These are phyloP conservation scores for Hydrotaea cyrtoneurina DNA, from an alignment of 2,888 invertebrate genomes.

Conservation along the genomic window DNA sequence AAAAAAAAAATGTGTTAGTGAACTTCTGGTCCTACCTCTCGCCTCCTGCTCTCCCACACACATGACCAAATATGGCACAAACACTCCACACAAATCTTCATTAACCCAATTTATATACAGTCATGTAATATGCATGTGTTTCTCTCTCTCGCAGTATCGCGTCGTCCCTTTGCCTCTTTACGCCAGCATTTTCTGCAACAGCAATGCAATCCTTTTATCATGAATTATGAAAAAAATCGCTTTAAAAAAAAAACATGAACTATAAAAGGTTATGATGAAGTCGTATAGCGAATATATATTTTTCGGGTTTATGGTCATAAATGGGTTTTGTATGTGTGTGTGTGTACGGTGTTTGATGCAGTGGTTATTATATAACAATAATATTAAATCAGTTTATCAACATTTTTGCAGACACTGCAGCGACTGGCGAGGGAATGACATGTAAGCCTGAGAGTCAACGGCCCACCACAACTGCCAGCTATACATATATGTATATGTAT, in stretches of 20 bases:
- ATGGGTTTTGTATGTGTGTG: background rate
- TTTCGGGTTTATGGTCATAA: background rate
- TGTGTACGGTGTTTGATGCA: background rate
- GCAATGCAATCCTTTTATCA: background rate
- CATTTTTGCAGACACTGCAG: slow-evolving; percentile 41
- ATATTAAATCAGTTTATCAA: slow-evolving; percentile 62
- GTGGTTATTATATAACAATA: slow-evolving; percentile 27
- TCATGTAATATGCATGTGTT: background rate
- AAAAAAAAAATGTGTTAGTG: background rate
- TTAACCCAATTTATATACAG: slow-evolving; percentile 53
- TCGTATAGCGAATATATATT: background rate
- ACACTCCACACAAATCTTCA: slow-evolving; percentile 27
- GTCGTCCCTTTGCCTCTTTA: background rate
- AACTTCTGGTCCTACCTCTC: slow-evolving; percentile 2
- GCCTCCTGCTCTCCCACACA: background rate
- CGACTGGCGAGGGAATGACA: background rate
- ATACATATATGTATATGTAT: no score
- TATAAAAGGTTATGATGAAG: background rate
- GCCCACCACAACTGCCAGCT: no score
- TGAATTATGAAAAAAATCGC: background rate
- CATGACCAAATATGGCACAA: background rate
- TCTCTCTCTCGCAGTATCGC: background rate
- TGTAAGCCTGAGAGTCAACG: no score
- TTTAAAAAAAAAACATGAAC: background rate
- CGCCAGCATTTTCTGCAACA: background rate